Evolutionary conservation across 1,140 invertebrate genomes (phyloP), one percentile per base, ranked within the genome.

Genomic region (Ylistrum balloti): DNA sequence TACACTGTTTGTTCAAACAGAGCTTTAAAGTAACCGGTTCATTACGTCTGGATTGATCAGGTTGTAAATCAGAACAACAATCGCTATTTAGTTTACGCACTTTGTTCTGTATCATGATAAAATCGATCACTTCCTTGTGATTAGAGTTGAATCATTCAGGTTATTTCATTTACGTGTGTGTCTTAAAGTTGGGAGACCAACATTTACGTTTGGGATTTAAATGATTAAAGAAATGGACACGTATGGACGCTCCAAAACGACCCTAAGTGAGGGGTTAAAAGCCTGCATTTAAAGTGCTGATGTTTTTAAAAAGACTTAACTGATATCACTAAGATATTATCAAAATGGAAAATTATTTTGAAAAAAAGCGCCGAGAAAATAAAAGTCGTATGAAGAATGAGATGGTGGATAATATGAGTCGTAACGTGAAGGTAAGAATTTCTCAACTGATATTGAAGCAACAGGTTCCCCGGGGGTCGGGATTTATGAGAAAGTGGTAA

Each of bases 181-280:
- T 74, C 56, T 74, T 28, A 74, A 74, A 74, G 56, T 74, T 74
- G 56, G 28, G 28, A 28, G 28, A 11, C 56, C n/a, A 74, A 74
- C 56, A 74, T 74, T 74, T 74, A 74, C 28, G 56, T 74, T 74
- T 74, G 56, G 56, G 56, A 74, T 74, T 74, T 74, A 74, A 74
- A 74, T 28, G 45, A 17, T 74, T 28, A 22, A n/a, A 28, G 56
- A 3, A 9, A 74, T 74, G 56, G 56, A n/a, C 56, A 74, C 17
- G 56, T 1, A 28, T n/a, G 56, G 56, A 7, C 56, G 22, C 9
- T 74, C 56, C 3, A n/a, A n/a, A n/a, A 28, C 56, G 56, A 28
- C n/a, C 22, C 56, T 74, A 74, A 74, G 56, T 74, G 56, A 74
- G 56, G n/a, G 56, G 17, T 74, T 74, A 74, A 74, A 74, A 3